phyloP scores from a whole-genome alignment of 2,113 vertebrate genomes.

The Cottus gobio region DNA sequence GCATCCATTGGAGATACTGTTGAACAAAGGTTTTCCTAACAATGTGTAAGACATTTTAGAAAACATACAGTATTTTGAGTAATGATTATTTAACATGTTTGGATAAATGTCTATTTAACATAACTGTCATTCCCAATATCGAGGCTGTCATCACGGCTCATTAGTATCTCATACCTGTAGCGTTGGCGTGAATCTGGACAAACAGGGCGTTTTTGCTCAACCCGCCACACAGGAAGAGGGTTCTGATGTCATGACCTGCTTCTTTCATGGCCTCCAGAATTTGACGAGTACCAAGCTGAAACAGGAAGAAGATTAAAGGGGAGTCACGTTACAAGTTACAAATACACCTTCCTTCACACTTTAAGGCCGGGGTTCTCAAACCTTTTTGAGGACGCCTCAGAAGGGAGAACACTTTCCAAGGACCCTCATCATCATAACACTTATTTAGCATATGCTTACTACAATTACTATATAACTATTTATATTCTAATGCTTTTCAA shows the following conservation, averaged over 20 bases:
- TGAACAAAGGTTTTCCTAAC: neutral
- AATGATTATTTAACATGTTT: neutral
- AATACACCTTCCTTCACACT: neutral
- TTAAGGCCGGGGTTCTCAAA: neutral
- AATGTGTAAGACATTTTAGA: neutral
- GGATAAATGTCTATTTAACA: neutral
- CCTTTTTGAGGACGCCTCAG: neutral
- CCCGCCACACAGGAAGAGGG: constrained; percentile 94
- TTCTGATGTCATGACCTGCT: constrained; percentile 89
- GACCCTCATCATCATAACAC: neutral
- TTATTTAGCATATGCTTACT: neutral
- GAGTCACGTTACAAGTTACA: neutral
- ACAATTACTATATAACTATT: neutral
- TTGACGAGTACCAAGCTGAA: constrained; percentile 92
- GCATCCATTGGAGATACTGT: neutral
- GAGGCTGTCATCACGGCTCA: neutral
- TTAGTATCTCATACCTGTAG: constrained; percentile 85
- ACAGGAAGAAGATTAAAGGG: constrained; percentile 10
- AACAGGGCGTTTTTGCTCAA: constrained; percentile 96
- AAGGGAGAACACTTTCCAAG: neutral
- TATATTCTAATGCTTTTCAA: neutral
- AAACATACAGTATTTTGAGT: neutral
- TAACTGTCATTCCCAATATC: neutral
- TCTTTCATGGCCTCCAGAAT: constrained; percentile 91
- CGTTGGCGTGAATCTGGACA: constrained; percentile 92